Evolutionary conservation across 2,113 vertebrate species (phyloP).

Genomic region (Ailurus styani): DNA sequence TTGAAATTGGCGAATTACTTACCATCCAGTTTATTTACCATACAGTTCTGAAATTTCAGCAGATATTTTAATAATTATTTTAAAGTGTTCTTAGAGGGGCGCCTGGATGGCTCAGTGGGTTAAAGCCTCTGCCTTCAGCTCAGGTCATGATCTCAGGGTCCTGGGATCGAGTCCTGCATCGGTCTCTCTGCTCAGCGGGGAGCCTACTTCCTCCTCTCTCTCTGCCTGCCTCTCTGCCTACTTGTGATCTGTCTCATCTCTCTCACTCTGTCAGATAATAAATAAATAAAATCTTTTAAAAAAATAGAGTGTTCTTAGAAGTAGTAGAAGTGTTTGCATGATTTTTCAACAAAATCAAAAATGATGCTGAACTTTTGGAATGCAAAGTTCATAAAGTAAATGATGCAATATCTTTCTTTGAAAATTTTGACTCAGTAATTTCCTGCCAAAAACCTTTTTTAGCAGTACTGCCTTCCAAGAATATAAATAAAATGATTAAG

Average conservation of each 20-base stretch:
- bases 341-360: not conserved
- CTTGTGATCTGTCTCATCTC: no score
- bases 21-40: not conserved
- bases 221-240: no score
- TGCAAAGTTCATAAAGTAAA: not conserved
- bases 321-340: not conserved
- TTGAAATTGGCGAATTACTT: not conserved
- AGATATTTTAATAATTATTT: not conserved
- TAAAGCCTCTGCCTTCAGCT: no score
- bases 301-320: not conserved
- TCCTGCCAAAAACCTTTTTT: constrained; percentile 40
- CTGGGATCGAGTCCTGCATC: no score
- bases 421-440: constrained; percentile 22
- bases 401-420: not conserved
- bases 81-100: not conserved
- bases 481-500: constrained; percentile 42
- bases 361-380: constrained; percentile 11
- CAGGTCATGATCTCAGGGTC: no score
- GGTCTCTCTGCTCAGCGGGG: no score
- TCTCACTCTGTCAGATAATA: no score
- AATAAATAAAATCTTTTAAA: no score
- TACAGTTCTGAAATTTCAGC: not conserved
- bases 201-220: no score
- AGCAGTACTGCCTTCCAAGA: not conserved
- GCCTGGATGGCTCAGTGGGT: no score